Evolutionary conservation across 2,888 invertebrate genomes (phyloP).

Genomic region (Leptopilina syphax): DNA sequence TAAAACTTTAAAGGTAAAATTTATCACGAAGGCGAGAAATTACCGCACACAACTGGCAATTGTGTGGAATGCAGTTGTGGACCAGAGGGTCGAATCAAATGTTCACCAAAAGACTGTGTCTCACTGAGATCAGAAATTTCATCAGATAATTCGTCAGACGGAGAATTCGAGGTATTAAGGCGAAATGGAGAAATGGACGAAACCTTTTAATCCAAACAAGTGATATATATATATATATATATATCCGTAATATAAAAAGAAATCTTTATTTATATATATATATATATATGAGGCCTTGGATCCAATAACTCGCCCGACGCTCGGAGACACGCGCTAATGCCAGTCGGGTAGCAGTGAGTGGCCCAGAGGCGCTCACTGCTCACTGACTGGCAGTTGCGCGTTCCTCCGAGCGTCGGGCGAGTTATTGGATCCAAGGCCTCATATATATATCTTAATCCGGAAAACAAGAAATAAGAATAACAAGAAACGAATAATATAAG

Average conservation of each 20-base stretch:
- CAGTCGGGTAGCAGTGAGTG: too few species aligned
- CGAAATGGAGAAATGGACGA: constrained; percentile 68
- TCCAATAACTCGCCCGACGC: too few species aligned
- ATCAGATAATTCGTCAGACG: constrained; percentile 62
- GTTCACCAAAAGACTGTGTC: constrained; percentile 72
- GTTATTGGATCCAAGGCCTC: too few species aligned
- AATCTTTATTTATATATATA: too few species aligned
- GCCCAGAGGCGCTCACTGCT: too few species aligned
- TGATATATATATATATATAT: constrained; percentile 18
- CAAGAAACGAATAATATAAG: too few species aligned
- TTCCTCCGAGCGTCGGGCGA: too few species aligned
- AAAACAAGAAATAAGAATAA: neutral
- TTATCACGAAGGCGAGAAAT: constrained; percentile 82
- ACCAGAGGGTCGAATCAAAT: constrained; percentile 77
- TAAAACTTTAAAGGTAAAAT: constrained; percentile 78
- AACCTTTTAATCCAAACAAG: constrained; percentile 62
- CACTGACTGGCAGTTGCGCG: too few species aligned
- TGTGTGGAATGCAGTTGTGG: constrained; percentile 85
- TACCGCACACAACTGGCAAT: constrained; percentile 85
- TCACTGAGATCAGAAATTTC: constrained; percentile 68
- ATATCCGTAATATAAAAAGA: neutral
- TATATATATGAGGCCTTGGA: too few species aligned
- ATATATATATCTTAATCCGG: neutral
- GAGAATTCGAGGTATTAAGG: constrained; percentile 69
- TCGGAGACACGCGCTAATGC: too few species aligned